Evolutionary conservation across 1,140 invertebrate genomes (phyloP).

Genomic region (Pseudomyrmex pallidus): DNA sequence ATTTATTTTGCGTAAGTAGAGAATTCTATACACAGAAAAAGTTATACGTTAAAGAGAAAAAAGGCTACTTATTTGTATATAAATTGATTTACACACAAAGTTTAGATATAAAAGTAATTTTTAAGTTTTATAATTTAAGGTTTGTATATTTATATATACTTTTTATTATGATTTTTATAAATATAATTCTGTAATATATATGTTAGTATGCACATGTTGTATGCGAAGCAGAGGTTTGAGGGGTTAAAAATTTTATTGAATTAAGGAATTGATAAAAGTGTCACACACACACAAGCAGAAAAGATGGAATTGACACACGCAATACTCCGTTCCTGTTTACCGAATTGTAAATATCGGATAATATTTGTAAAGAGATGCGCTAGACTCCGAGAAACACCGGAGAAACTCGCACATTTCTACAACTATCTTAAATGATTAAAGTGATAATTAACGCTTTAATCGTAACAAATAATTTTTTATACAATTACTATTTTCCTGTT

Average conservation of each 20-base stretch:
- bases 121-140: constrained; percentile 59
- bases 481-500: constrained; percentile 41
- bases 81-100: constrained; percentile 63
- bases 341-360: constrained; percentile 68
- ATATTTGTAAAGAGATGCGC: constrained; percentile 41
- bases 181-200: neutral
- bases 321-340: constrained; percentile 43
- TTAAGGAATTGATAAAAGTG: constrained; percentile 63
- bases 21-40: constrained; percentile 68
- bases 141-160: constrained; percentile 58
- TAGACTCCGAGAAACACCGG: no score
- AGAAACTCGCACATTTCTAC: no score
- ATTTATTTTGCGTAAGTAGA: constrained; percentile 45
- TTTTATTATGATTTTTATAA: constrained; percentile 52
- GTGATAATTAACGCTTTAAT: constrained; percentile 9
- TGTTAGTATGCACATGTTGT: no score
- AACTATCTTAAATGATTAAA: no score
- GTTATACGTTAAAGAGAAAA: constrained; percentile 56
- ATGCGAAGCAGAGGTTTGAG: constrained; percentile 50
- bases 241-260: constrained; percentile 60
- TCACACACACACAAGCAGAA: neutral
- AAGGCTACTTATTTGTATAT: constrained; percentile 72
- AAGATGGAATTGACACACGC: constrained; percentile 65
- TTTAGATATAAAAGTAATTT: constrained; percentile 60
- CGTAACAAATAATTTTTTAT: constrained; percentile 38